Evolutionary conservation across 2,888 invertebrate species (phyloP), one percentile per base, ranked within the genome.

Genomic region (Toxonevra muliebris): DNA sequence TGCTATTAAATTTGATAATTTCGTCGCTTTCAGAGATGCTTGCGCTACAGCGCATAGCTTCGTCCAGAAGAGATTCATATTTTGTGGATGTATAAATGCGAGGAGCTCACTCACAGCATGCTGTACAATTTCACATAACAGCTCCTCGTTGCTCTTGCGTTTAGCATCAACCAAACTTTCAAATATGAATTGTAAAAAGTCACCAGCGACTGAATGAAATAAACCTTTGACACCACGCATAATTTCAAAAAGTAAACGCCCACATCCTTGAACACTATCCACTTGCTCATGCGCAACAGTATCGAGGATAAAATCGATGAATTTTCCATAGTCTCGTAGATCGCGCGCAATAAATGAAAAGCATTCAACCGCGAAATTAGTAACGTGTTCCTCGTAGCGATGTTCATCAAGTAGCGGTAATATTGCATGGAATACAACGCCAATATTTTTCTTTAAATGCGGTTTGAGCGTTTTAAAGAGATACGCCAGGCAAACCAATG

Each of bases 281-380:
- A 92, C 89, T 77, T 89, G 88, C 80, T 90, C 89, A 13, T 87
- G 87, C 72, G 90, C 86, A 48, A 96, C 87, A 63, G 90, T 89
- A 73, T 87, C 87, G 48, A 96, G 84, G 52, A 96, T 84, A 55
- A 92, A 87, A 57, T 88, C 87, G 52, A 96, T 83, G 81, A 97
- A 92, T 61, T 89, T 89, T 42, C 90, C 88, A 76, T 91, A 92
- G 76, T 96, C 93, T 74, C 90, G 91, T 12, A 95, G 91, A 87
- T 95, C 95, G 73, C 97, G 88, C 3, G 96, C 93, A 1, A 98
- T 92, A 87, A 96, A 98, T 0, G 97, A 93, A 87, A 98, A 97
- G 84, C 96, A 94, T 86, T 98, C 97, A 0, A 96, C 95, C 5
- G 97, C 96, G 89, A 98, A 98, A 79, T 93, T 93, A 75, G 93